Conservation (phyloP, 2,797 vertebrate genomes). For the Strix occidentalis region DNA sequence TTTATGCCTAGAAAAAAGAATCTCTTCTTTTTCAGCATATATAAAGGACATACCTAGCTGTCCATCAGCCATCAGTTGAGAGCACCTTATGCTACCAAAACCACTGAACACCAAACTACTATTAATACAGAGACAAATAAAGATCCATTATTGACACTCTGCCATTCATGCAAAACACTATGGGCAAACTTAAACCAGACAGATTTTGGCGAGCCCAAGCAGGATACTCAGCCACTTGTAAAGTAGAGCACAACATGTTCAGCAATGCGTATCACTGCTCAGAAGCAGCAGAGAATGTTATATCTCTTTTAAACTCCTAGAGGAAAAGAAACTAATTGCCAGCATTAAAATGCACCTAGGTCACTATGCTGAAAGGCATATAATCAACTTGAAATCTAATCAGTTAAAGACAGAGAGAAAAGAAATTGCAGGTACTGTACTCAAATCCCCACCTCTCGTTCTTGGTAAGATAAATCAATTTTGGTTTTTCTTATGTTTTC, state of each 20-base stretch:
- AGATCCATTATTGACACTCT: background rate
- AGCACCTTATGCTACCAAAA: background rate
- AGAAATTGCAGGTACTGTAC: background rate
- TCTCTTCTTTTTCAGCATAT: background rate
- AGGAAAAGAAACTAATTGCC: constrained; percentile 14
- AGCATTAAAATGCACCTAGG: constrained; percentile 9
- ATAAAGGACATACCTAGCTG: background rate
- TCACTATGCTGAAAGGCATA: background rate
- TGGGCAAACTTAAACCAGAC: background rate
- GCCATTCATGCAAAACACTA: background rate
- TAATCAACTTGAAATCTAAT: constrained; percentile 41
- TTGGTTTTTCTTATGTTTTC: background rate
- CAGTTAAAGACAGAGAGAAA: constrained; percentile 7
- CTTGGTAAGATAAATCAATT: background rate
- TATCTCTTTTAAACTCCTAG: background rate
- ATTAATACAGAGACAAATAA: background rate
- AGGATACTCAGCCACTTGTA: background rate
- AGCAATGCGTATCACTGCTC: background rate
- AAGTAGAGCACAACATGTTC: background rate
- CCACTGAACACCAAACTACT: background rate
- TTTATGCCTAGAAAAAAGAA: background rate
- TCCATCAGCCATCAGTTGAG: background rate
- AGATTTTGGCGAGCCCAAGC: background rate
- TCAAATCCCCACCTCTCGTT: background rate
- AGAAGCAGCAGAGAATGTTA: background rate